Conservation (phyloP, 2,888 invertebrate genomes). For the Alentia gelatinosa region DNA sequence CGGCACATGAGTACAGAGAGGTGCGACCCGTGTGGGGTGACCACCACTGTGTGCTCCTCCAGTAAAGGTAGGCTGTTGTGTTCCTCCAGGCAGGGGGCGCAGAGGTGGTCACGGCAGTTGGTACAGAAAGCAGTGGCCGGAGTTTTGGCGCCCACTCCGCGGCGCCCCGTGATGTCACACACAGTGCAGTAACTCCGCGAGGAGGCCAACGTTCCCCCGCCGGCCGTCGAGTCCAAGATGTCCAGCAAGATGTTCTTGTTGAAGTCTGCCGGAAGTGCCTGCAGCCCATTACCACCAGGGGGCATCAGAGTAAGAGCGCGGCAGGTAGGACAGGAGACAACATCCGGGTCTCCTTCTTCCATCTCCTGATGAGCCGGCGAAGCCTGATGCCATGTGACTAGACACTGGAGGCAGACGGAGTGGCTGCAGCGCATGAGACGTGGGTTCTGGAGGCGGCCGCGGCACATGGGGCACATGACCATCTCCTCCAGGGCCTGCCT, state of each 20-base stretch:
- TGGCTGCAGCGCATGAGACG: background rate
- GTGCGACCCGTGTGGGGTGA: constrained; percentile 30
- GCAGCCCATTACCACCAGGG: background rate
- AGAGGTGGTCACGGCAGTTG: constrained; percentile 15
- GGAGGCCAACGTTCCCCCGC: background rate
- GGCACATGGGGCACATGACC: background rate
- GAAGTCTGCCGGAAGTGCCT: constrained; percentile 17
- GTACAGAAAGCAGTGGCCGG: constrained; percentile 23
- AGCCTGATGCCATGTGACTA: background rate
- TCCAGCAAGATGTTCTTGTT: constrained; percentile 42
- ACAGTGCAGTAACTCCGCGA: constrained; percentile 16
- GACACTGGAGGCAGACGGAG: constrained; percentile 29
- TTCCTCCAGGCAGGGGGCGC: constrained; percentile 42
- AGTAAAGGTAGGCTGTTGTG: constrained; percentile 1
- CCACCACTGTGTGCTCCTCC: constrained; percentile 26
- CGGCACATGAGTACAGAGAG: constrained; percentile 47
- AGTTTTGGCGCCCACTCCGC: constrained; percentile 16
- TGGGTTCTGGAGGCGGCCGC: constrained; percentile 6
- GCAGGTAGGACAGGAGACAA: background rate
- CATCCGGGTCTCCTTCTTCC: background rate
- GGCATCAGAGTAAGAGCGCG: background rate
- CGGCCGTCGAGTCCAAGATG: background rate
- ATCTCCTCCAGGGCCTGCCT: constrained; percentile 46
- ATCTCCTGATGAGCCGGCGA: background rate
- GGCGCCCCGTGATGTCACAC: constrained; percentile 23